Evolutionary conservation across 1,140 invertebrate species (phyloP), one percentile per base, ranked within the genome.

Genomic region (Ladona fulva): DNA sequence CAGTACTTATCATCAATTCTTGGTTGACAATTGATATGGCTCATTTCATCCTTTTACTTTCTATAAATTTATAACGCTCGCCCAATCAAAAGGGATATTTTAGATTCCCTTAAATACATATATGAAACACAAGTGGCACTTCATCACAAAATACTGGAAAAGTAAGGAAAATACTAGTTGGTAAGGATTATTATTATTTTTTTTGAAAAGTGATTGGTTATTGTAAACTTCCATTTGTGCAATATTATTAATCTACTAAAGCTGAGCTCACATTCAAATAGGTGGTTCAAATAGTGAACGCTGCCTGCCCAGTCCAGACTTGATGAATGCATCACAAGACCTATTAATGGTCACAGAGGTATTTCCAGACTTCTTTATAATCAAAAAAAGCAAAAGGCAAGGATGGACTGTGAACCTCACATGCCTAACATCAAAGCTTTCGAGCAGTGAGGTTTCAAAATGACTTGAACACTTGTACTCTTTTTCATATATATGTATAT

Each of bases 81-180:
- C 22, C 42, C 25, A 59, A 77, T 77, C 42, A 77, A 77, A 76
- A 73, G 42, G 76, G 76, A 77, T 77, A 77, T 42, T 77, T 24
- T 19, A 77, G 25, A 77, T 77, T 66, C 52, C 76, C 76, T 77
- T 77, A 59, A 77, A 77, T 59, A 59, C 42, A 73, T 66, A 19
- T 77, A 77, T 77, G 76, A 77, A 77, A 77, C 76, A 77, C 59
- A 73, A 73, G 76, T 77, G 76, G 76, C 76, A 77, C 76, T 77
- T 77, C 44, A 77, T 77, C 76, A 77, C 76, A 77, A 77, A 77
- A 77, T 77, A 77, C 76, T 77, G 76, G 76, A 77, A 77, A 77
- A 77, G 59, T 59, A 77, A 73, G 76, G 59, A 77, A 77, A 77
- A 77, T 77, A 77, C 76, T 77, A 77, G 24, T 73, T 77, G 76